A percentile compares a stretch with the other conserved stretches of the same genome.
phyloP scores from a whole-genome alignment of 2,113 vertebrate species.

The Python bivittatus region DNA sequence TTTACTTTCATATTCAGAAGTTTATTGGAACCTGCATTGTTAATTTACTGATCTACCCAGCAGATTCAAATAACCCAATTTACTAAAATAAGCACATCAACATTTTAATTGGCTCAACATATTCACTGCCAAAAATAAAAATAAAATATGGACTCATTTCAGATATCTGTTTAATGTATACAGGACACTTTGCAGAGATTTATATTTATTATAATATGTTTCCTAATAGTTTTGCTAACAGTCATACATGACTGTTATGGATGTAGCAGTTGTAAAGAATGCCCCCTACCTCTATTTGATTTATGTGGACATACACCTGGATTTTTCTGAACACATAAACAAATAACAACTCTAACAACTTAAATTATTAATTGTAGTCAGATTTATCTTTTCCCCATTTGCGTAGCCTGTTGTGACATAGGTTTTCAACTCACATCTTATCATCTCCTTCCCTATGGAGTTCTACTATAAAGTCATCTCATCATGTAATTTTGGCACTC shows the following conservation, averaged over 20 bases:
- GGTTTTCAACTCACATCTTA: neutral
- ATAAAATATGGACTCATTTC: neutral
- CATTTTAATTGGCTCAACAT: constrained; percentile 1
- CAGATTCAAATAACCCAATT: neutral
- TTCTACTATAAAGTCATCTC: neutral
- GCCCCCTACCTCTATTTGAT: neutral
- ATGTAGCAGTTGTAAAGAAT: neutral
- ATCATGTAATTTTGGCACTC: neutral
- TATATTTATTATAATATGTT: neutral
- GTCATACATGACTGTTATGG: neutral
- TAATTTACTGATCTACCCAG: neutral
- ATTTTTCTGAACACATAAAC: neutral
- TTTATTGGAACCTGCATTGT: neutral
- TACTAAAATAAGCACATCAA: neutral
- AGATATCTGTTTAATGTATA: neutral
- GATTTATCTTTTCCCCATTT: neutral
- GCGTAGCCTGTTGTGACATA: neutral
- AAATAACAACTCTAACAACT: neutral
- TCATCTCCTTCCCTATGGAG: neutral
- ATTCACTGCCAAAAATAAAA: neutral
- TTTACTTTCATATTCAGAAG: neutral
- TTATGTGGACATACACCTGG: neutral
- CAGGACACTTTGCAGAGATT: neutral
- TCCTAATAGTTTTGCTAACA: neutral
- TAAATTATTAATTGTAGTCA: neutral